Conservation (phyloP, 2,113 vertebrate species). For the Tylochromis polylepis region DNA sequence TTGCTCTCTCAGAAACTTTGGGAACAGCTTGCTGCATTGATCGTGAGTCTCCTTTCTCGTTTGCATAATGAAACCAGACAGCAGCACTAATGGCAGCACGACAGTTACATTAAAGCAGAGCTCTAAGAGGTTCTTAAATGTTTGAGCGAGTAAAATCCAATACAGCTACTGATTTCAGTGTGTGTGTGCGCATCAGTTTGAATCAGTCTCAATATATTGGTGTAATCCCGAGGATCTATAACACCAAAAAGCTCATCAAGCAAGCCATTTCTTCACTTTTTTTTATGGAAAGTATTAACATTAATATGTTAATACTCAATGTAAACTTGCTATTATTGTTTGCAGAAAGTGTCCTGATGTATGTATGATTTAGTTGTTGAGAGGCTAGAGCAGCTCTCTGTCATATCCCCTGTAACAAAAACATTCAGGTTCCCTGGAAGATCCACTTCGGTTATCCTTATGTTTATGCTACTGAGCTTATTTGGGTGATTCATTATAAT, state of each 20-base stretch:
- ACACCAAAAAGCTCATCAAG: background rate
- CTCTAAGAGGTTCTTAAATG: slow-evolving; percentile 23
- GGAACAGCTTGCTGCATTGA: background rate
- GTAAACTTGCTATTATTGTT: background rate
- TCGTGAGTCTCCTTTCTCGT: background rate
- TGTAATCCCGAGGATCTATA: background rate
- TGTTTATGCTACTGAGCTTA: background rate
- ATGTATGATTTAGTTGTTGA: background rate
- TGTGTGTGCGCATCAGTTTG: background rate
- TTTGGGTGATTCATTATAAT: background rate
- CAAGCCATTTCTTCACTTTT: background rate
- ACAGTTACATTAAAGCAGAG: slow-evolving; percentile 18
- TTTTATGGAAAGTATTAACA: background rate
- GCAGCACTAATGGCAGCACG: slow-evolving; percentile 26
- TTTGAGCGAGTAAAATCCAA: background rate
- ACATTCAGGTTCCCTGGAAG: background rate
- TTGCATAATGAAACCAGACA: slow-evolving; percentile 41
- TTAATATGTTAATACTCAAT: background rate
- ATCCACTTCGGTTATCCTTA: background rate
- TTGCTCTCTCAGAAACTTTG: background rate
- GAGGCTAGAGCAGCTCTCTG: background rate
- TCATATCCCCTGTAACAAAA: background rate
- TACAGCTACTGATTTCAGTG: background rate
- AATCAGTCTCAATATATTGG: background rate
- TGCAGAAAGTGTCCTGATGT: background rate